phyloP scores from a whole-genome alignment of 2,113 vertebrate genomes.

The Felis chaus region DNA sequence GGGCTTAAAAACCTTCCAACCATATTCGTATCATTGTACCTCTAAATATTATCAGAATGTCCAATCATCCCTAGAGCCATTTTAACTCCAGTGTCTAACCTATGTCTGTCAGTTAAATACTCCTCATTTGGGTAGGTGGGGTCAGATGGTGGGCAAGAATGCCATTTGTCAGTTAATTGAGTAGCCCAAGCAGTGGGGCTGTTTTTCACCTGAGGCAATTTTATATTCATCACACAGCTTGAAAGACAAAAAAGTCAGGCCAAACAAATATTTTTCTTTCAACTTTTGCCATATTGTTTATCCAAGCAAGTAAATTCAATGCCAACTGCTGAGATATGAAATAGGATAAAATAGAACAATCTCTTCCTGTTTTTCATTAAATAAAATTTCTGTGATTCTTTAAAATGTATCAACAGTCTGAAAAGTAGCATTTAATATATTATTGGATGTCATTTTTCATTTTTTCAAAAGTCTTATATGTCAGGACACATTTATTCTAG shows the following conservation, averaged over 20 bases:
- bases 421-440: not conserved
- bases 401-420: not conserved
- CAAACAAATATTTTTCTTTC: conserved; percentile 47
- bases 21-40: not conserved
- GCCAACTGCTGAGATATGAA: conserved; percentile 24
- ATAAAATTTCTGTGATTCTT: not conserved
- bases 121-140: not conserved
- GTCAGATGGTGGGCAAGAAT: not conserved
- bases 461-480: not conserved
- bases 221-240: not conserved
- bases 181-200: not conserved
- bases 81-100: not conserved
- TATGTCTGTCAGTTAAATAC: not conserved
- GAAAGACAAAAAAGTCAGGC: conserved; percentile 1
- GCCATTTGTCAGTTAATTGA: not conserved
- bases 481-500: not conserved
- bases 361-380: conserved; percentile 42
- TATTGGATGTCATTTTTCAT: not conserved
- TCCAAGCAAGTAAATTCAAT: not conserved
- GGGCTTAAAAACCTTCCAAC: not conserved
- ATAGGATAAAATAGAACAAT: conserved; percentile 32
- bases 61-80: not conserved
- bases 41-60: conserved; percentile 44
- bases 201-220: conserved; percentile 3
- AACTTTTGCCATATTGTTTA: conserved; percentile 16